Conservation (phyloP, 2,113 vertebrate genomes). For the Gobiocypris rarus region DNA sequence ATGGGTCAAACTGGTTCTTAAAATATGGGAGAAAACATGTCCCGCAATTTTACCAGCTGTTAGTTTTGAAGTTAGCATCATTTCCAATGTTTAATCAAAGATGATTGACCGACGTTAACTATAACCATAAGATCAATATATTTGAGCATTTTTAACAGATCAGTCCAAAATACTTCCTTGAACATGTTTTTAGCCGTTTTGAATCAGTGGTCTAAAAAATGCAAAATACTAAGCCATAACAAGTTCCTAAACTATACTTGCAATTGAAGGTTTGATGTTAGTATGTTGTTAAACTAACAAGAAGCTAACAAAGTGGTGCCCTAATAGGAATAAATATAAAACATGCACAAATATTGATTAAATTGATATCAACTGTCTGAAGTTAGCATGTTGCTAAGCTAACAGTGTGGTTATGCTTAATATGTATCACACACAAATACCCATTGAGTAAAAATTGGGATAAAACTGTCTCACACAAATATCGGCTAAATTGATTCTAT, state of each 20-base stretch:
- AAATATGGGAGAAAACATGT: slow-evolving; percentile 5
- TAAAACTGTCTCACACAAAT: too few relatives aligned
- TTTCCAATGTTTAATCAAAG: neutral
- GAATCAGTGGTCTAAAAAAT: neutral
- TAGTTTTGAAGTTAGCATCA: neutral
- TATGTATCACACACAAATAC: too few relatives aligned
- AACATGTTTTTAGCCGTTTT: neutral
- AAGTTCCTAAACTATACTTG: neutral
- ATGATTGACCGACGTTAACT: neutral
- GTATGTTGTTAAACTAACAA: neutral
- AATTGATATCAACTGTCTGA: neutral
- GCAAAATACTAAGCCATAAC: neutral
- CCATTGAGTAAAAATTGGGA: too few relatives aligned
- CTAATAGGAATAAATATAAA: too few relatives aligned
- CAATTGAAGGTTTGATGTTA: neutral
- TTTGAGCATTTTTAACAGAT: too few relatives aligned
- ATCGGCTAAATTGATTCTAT: too few relatives aligned
- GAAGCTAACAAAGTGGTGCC: neutral
- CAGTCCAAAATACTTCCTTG: neutral
- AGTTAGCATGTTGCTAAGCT: neutral
- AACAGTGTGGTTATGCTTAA: neutral
- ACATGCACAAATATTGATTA: neutral
- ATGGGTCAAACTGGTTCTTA: neutral
- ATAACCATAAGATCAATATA: too few relatives aligned
- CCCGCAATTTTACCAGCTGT: neutral